phyloP scores from a whole-genome alignment of 2,888 invertebrate species.

The Alloplasta piceator region DNA sequence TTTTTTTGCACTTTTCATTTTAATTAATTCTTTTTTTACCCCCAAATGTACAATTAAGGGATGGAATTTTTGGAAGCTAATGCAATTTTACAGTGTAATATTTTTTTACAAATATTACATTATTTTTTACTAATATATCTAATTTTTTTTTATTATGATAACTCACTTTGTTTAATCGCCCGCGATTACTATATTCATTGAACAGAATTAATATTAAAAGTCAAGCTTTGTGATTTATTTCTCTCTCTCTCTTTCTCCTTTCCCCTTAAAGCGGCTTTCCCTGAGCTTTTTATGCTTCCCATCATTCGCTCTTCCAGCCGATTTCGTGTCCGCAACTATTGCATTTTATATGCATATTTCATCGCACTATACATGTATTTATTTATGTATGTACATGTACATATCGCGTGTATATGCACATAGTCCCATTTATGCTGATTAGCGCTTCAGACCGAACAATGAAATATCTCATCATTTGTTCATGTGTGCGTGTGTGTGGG shows the following conservation, averaged over 20 bases:
- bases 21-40: too few species aligned
- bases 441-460: conserved; percentile 61
- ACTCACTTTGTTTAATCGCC: conserved; percentile 14
- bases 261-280: neutral
- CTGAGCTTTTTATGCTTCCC: neutral
- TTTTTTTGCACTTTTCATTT: neutral
- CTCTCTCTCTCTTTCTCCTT: conserved; percentile 2
- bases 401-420: conserved; percentile 29
- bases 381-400: neutral
- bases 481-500: neutral
- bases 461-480: conserved; percentile 52
- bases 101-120: neutral
- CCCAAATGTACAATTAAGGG: too few species aligned
- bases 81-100: neutral
- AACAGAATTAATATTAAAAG: conserved; percentile 46
- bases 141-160: conserved; percentile 14
- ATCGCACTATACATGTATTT: conserved; percentile 25
- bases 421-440: conserved; percentile 61
- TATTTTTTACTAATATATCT: conserved; percentile 8
- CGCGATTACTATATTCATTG: conserved; percentile 34
- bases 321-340: conserved; percentile 54
- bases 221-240: conserved; percentile 48
- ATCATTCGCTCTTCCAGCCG: conserved; percentile 44
- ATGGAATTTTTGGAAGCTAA: too few species aligned
- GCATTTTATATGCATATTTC: conserved; percentile 59